These are phyloP conservation scores for Coracias cyanogaster DNA, from an alignment of 2,797 vertebrate species.

Conservation along the genomic window DNA sequence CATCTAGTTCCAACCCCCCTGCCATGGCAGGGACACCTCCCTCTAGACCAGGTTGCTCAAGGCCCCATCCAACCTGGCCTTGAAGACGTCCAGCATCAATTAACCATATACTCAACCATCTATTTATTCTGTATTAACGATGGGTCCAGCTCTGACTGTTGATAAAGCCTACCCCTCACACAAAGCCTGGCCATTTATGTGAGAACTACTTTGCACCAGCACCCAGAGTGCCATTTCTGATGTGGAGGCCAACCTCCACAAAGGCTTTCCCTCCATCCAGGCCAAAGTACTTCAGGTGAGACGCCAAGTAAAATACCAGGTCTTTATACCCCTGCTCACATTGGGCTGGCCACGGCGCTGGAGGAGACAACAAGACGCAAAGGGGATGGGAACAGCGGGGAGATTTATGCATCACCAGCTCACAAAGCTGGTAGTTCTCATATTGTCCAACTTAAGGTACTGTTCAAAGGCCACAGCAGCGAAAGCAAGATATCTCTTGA, in stretches of 20 bases:
- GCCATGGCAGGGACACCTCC: too few species aligned
- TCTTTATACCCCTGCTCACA: not conserved
- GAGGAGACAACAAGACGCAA: not conserved
- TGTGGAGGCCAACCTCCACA: not conserved
- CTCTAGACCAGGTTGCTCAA: too few species aligned
- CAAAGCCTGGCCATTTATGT: not conserved
- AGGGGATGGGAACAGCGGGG: not conserved
- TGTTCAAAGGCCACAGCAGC: not conserved
- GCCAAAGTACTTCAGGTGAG: not conserved
- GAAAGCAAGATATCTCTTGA: slow-evolving; percentile 18
- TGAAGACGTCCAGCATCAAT: not conserved
- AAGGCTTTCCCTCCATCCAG: not conserved
- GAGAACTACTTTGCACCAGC: not conserved
- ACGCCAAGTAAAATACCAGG: rapidly evolving
- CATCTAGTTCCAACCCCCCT: too few species aligned
- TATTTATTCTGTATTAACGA: not conserved
- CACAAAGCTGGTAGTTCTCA: not conserved
- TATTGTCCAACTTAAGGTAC: not conserved
- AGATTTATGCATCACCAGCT: not conserved
- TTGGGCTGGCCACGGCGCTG: rapidly evolving
- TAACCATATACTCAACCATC: not conserved
- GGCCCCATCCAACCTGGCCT: too few species aligned
- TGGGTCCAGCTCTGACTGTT: not conserved
- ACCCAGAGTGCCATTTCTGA: not conserved
- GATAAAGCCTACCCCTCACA: not conserved